Base-by-base conservation (phyloP, 2,797 vertebrate genomes). In the Acipenser transmontanus region DNA sequence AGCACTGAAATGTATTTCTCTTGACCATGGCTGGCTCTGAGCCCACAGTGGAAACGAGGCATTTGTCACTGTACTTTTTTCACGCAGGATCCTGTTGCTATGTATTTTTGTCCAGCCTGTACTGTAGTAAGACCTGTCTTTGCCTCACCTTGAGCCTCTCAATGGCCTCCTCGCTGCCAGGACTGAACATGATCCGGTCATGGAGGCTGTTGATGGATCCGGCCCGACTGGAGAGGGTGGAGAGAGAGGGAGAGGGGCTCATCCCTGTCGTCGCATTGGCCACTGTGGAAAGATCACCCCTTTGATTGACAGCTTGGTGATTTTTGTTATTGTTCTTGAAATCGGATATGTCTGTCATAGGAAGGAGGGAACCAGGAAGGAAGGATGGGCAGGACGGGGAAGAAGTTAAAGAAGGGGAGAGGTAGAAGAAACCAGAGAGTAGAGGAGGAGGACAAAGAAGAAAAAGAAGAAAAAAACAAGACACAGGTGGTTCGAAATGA, bases 211-310 rank as follows among this genome's bases (percentile, higher is more conserved):
- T 88, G 0, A 99, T 95, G 0, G 97, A 98, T 72, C 93, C 95
- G 0, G 94, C 95, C 0, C 95, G 93, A 80, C 95, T 99, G 86
- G 97, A 95, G 82, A 98, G 75, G 75, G 91, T 95, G 0, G 96
- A 92, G 71, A 97, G 92, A 67, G 97, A 95, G 64, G 94, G 95
- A 51, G 95, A 98, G 66, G 96, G 96, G 74, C 96, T 98, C 93
- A 98, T 94, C 79, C 94, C 95, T 7, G 93, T 95, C 76, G 96
- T 94, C 78, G 94, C 91, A 65, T 97, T 95, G 89, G 95, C 96
- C 93, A 97, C 96, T 98, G 95, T 93, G 94, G 92, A 97, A 89
- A 97, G 89, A 98, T 92, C 91, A 94, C 88, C 93, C 80, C 81
- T 90, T 87, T 91, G 89, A 90, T 87, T 94, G 91, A 92, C 83